Base-by-base conservation (phyloP, 2,797 vertebrate genomes). In the Rhinophrynus dorsalis region DNA sequence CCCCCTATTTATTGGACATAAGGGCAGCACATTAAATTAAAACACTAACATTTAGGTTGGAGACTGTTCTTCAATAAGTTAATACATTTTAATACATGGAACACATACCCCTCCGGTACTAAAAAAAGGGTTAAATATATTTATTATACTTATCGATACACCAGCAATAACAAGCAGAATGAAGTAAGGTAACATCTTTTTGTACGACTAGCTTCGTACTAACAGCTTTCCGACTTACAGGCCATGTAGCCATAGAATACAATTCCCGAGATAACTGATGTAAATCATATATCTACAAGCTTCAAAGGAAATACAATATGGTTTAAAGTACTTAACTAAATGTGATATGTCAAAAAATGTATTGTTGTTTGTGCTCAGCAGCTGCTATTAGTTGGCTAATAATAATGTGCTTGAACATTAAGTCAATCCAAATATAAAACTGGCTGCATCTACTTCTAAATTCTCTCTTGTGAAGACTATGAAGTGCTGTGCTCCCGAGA, bases 371-470 rank as follows among this genome's bases (percentile, higher is more conserved):
- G 37, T 11, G 24, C 57, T 18, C 37, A 35, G 58, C 82, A 88
- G 80, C 76, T 88, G 83, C 75, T 83, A 35, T 37, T 58, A 79
- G 82, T 76, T 88, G 85, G 84, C 79, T 77, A 70, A 18, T 57
- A 60, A 20, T 67, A 23, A 61, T 52, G 70, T 75, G 60, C 67
- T 78, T 61, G 76, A 83, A 77, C 42, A 77, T 76, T 79, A 40
- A 5, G 54, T 67, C 77, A 81, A 79, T 33, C 76, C 51, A 80
- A 81, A 76, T 64, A 77, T 78, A 76, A 80, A 79, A 59, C 45
- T 80, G 76, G 74, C 75, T 75, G 52, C 27, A 15, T 65, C 78
- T 76, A 58, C 58, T 20, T 58, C 56, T 75, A 76, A 74, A 68
- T 40, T 20, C 62, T 55, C 42, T 52, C 60, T 54, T 38, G 70